A percentile compares a stretch with the other conserved stretches of the same genome.
Conservation (phyloP, 2,888 invertebrate species). For the Rugalucina vietnamica region DNA sequence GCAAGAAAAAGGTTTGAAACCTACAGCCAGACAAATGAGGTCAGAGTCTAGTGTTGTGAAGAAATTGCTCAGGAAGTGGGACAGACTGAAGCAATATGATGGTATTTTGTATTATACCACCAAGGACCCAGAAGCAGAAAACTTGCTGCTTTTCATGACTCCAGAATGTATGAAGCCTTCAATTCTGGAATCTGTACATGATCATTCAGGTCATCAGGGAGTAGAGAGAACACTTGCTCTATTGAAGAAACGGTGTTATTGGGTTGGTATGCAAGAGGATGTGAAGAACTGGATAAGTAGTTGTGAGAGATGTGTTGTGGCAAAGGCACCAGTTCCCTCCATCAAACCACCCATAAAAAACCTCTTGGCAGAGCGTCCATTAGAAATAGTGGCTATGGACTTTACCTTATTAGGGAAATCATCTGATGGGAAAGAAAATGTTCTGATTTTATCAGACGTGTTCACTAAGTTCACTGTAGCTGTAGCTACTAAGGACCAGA, state of each 20-base stretch:
- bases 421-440: slow-evolving; percentile 50
- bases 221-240: not conserved
- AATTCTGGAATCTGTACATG: not conserved
- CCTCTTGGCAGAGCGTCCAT: slow-evolving; percentile 44
- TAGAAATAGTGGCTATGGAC: slow-evolving; percentile 58
- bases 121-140: not conserved
- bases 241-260: not conserved
- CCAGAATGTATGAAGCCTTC: not conserved
- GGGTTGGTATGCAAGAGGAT: not conserved
- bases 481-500: slow-evolving; percentile 47
- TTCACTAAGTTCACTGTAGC: slow-evolving; percentile 48
- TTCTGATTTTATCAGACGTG: slow-evolving; percentile 58
- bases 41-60: not conserved
- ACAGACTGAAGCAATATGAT: not conserved
- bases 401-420: slow-evolving; percentile 57
- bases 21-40: not conserved
- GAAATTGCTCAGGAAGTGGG: not conserved
- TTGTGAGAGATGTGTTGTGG: slow-evolving; percentile 51
- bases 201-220: not conserved
- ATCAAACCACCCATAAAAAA: slow-evolving; percentile 35
- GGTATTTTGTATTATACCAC: not conserved
- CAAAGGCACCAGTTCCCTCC: slow-evolving; percentile 32
- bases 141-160: not conserved
- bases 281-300: not conserved
- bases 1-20: not conserved